phyloP scores from a whole-genome alignment of 2,113 vertebrate species.

The Clinocottus analis region DNA sequence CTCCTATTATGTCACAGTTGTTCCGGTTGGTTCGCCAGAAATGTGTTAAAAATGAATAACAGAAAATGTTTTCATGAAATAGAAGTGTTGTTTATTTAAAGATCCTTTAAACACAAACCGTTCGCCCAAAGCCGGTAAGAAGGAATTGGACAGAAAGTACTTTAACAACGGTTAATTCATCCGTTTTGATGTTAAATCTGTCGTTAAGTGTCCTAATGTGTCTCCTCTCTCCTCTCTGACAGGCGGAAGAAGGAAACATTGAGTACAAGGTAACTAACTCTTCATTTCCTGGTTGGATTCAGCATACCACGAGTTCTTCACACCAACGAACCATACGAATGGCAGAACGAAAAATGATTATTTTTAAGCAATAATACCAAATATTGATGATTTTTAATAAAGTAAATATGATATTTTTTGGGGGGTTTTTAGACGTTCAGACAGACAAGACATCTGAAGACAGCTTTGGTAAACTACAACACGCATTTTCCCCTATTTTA shows the following conservation, averaged over 20 bases:
- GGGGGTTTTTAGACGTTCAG: no score
- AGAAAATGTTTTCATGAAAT: neutral
- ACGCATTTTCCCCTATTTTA: no score
- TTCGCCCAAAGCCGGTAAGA: neutral
- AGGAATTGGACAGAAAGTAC: neutral
- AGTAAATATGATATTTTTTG: no score
- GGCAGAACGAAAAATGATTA: no score
- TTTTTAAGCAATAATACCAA: no score
- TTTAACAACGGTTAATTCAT: neutral
- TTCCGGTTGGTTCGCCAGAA: neutral
- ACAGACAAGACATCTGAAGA: no score
- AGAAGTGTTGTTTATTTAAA: neutral
- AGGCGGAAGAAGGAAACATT: slow-evolving; percentile 99
- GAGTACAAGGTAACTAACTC: slow-evolving; percentile 91
- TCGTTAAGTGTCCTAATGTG: neutral
- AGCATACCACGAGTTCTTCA: neutral
- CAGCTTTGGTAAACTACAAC: no score
- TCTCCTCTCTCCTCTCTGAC: slow-evolving; percentile 52
- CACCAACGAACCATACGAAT: neutral
- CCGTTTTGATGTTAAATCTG: no score
- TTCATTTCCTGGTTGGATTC: neutral
- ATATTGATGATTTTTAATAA: no score
- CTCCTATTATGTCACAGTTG: neutral
- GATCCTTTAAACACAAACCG: neutral
- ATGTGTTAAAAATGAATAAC: neutral